Evolutionary conservation across 2,113 vertebrate species (phyloP), one percentile per base, ranked within the genome.

Genomic region (Melanostigma gelatinosum): DNA sequence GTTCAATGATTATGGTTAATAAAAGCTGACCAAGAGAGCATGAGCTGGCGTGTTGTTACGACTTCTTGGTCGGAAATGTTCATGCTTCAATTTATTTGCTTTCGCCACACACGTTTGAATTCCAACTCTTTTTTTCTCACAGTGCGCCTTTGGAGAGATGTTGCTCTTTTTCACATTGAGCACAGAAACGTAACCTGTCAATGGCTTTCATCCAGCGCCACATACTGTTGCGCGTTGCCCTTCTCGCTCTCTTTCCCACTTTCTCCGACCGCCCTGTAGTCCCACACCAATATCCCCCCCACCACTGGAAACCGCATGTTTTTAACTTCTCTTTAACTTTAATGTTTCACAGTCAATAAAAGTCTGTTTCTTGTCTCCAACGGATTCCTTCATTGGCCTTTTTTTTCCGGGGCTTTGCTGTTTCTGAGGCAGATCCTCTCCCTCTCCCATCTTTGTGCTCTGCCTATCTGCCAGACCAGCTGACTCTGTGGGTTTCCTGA

Each of bases 1-100:
- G 74, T 91, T 83, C 71, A 75, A 9, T 88, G 84, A 90, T 91
- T 91, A 82, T 88, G 86, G 85, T 89, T 88, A 87, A 92, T 90
- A 85, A 80, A 88, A 72, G 61, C 76, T 74, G 80, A 85, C 82
- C 82, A 46, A 81, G 58, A 67, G 72, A 84, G 83, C 70, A 77
- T 72, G 78, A 80, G 72, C 48, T 83, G 84, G 68, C 44, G 11
- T 83, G 58, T 86, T 87, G 72, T 82, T 73, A 79, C n/a, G 12
- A 71, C 16, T 40, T 63, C 29, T 50, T 24, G 65, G 77, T 82
- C 20, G 66, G 84, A 85, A 71, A 85, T 40, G 36, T 74, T 83
- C 71, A 36, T 58, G 44, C 72, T 78, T 16, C 1, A n/a, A 83
- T 83, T 67, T 73, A 40, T 88, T 76, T 50, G 54, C 63, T 70